Evolutionary conservation across 2,888 invertebrate species (phyloP), one percentile per base, ranked within the genome.

Genomic region (Drosophila villosipedis): DNA sequence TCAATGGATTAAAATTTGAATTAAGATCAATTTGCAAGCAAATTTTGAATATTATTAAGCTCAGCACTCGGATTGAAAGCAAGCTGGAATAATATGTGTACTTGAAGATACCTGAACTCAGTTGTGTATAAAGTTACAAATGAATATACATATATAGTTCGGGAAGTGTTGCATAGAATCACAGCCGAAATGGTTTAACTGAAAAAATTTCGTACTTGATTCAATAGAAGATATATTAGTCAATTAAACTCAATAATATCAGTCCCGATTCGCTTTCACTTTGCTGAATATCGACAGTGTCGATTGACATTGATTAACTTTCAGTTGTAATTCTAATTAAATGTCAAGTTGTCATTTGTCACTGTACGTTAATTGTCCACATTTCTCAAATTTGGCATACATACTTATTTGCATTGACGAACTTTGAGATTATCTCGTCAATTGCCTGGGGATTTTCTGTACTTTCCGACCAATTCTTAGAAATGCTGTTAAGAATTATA

Each of bases 241-340:
- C 33, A 28, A 2, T 3, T 12, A 3, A 57, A 41, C 30, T 28
- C 9, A 1, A 28, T 41, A 7, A 10, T 10, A n/a, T 10, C 65
- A 33, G 50, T 33, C 22, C 33, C 19, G 22, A 39, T 39, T n/a
- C 14, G 31, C n/a, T 28, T 62, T 47, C 6, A 14, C 14, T 35
- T 52, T 28, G 2, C 37, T 14, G 14, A 55, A 2, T 25, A 25
- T 25, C 47, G 16, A 4, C 14, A 3, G 6, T 28, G 19, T n/a
- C 43, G 54, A 69, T 49, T 67, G 68, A 67, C 53, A 37, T 39
- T 59, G 39, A 54, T 70, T 49, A 60, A 39, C 33, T 30, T 35
- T 12, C 35, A 28, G 31, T 28, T 49, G 28, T 28, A 14, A 31
- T 28, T 53, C 47, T 49, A 53, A 67, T 59, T 66, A 39, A 53